These are phyloP conservation scores for Acromyrmex echinatior DNA, from an alignment of 1,140 invertebrate genomes.

Conservation along the genomic window DNA sequence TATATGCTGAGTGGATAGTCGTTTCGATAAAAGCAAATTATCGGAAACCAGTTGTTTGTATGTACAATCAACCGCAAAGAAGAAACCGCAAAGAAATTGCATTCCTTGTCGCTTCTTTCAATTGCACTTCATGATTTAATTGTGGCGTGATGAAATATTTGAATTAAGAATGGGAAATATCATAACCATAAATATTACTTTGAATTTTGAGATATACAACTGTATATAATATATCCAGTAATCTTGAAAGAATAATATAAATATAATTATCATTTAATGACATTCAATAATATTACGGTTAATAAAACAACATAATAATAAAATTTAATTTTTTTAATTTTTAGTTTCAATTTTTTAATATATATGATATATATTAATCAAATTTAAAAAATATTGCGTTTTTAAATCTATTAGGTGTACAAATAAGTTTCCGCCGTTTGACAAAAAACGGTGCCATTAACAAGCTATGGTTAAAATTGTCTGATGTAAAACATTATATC, in stretches of 20 bases:
- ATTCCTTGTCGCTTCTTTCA: conserved; percentile 10
- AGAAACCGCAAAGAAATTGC: conserved; percentile 8
- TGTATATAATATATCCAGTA: neutral
- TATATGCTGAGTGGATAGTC: neutral
- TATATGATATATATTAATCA: too few species aligned
- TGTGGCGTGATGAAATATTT: neutral
- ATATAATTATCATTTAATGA: neutral
- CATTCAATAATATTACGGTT: neutral
- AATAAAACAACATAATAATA: neutral
- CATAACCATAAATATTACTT: neutral
- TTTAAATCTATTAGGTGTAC: too few species aligned
- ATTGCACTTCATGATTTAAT: conserved; percentile 39
- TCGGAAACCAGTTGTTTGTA: neutral
- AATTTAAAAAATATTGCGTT: too few species aligned
- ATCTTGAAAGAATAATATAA: neutral
- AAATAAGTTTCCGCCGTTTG: too few species aligned
- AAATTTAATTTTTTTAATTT: too few species aligned
- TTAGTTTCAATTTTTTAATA: too few species aligned
- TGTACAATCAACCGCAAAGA: conserved; percentile 27
- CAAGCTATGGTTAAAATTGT: too few species aligned
- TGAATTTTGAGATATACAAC: neutral
- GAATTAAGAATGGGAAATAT: too few species aligned
- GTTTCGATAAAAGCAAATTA: conserved; percentile 37
- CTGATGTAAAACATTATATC: too few species aligned
- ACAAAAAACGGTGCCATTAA: too few species aligned